Evolutionary conservation across 92 coral and sea anemone species (phyloP), one percentile per base, ranked within the genome.

Genomic region (Epizoanthus rinbou): DNA sequence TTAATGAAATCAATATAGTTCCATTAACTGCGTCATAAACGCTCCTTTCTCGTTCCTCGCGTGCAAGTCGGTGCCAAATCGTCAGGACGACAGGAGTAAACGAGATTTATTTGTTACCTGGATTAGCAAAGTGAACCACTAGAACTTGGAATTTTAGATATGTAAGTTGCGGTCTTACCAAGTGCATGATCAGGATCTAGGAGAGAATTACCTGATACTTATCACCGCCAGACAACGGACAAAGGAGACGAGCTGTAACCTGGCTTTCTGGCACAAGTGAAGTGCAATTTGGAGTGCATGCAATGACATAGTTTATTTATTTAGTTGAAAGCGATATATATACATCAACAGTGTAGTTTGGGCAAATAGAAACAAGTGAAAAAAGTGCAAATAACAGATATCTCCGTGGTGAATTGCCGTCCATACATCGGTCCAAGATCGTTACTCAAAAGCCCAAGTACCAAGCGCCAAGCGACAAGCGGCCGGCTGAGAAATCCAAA

Each of bases 1-100:
- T 59, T 76, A 37, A 76, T 37, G 69, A 76, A 59, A 25, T 2
- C 62, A 58, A 35, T 59, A 78, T 41, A 60, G 66, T 63, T 35
- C 45, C 56, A 78, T 78, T 78, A 78, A 21, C 19, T 63, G 41
- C 82, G 82, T 78, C 82, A 78, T 18, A 78, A 56, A 78, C 54
- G 52, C 13, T 37, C 14, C 58, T 60, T 6, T 37, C 17, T 35
- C 23, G 18, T 11, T 13, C 19, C 23, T 39, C 64, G 59, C 14
- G 57, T 53, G 45, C 54, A 39, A 67, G 75, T 19, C 45, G 14
- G 45, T 33, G 54, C 43, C 73, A 8, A 67, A 67, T 67, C 73
- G n/a, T 67, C 45, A 6, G 35, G 31, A 24, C 70, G 28, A 65
- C 31, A 17, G 25, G 43, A 67, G 10, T 9, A 28, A 67, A 41